phyloP scores from a whole-genome alignment of 2,797 vertebrate genomes.

The Sarcoramphus papa region DNA sequence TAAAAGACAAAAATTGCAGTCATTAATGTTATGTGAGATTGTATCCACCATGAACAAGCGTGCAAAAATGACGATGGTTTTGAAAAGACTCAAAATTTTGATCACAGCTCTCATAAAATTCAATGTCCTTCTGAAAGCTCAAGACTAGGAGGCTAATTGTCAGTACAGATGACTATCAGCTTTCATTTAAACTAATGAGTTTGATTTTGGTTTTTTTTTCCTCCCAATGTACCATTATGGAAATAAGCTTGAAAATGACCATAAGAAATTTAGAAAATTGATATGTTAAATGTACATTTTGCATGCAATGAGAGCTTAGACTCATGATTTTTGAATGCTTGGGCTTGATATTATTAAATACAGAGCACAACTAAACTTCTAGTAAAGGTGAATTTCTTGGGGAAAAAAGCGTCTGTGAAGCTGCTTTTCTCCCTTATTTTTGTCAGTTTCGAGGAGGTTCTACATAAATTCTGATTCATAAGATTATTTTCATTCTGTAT shows the following conservation, averaged over 20 bases:
- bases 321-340: background rate
- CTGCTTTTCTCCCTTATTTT: background rate
- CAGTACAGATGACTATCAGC: background rate
- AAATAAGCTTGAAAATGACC: background rate
- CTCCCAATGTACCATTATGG: background rate
- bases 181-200: background rate
- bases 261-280: background rate
- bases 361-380: background rate
- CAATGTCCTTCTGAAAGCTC: background rate
- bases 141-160: background rate
- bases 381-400: background rate
- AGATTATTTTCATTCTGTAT: background rate
- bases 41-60: background rate
- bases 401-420: background rate
- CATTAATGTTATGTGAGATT: background rate
- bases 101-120: background rate
- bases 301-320: background rate
- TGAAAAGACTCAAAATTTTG: background rate
- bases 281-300: background rate
- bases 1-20: background rate
- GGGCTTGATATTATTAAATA: background rate
- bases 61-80: background rate
- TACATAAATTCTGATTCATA: background rate
- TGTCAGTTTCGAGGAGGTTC: background rate
- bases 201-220: fast-evolving